Evolutionary conservation across 1,140 invertebrate species (phyloP).

Genomic region (Nebria ingens): DNA sequence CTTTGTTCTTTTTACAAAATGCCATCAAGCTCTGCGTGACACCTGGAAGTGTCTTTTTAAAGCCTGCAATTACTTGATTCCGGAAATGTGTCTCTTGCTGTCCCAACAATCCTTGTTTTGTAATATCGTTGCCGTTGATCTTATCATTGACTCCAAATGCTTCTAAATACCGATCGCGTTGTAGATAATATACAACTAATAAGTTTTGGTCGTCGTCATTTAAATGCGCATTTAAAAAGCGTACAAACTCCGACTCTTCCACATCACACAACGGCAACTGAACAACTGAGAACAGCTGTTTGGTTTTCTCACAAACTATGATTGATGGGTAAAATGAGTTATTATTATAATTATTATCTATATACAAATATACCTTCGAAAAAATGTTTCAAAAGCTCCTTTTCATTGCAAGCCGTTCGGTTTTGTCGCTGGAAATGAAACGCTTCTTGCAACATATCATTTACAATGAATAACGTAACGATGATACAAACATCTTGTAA

Average conservation of each 20-base stretch:
- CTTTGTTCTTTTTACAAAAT: constrained; percentile 21
- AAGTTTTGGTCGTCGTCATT: constrained; percentile 10
- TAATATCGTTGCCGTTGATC: constrained; percentile 7
- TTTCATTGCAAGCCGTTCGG: constrained; percentile 11
- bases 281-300: not conserved
- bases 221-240: constrained; percentile 13
- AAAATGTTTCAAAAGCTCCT: constrained; percentile 21
- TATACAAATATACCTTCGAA: constrained; percentile 20
- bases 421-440: constrained; percentile 25
- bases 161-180: constrained; percentile 26
- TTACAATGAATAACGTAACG: constrained; percentile 24
- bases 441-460: constrained; percentile 30
- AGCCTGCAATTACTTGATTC: constrained; percentile 12
- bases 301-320: not conserved
- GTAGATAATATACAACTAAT: constrained; percentile 25
- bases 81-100: constrained; percentile 17
- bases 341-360: constrained; percentile 6
- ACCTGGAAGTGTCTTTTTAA: constrained; percentile 19
- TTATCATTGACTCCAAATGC: constrained; percentile 22
- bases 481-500: constrained; percentile 24
- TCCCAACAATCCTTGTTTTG: constrained; percentile 21
- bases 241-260: constrained; percentile 5
- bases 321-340: not conserved
- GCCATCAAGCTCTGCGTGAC: constrained; percentile 23
- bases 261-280: not conserved